Evolutionary conservation across 2,888 invertebrate genomes (phyloP), one percentile per base, ranked within the genome.

Genomic region (Melanchra persicariae): DNA sequence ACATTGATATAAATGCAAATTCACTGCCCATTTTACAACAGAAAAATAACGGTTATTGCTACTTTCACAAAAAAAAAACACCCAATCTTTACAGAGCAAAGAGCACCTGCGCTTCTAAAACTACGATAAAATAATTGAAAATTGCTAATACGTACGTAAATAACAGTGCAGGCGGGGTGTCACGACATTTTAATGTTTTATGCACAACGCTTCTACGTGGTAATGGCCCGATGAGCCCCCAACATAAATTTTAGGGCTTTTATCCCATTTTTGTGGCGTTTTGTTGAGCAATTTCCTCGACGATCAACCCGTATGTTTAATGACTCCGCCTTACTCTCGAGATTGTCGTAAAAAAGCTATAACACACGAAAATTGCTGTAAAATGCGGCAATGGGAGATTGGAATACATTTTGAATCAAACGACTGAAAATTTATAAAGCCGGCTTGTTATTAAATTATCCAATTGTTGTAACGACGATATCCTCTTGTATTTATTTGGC

Each of bases 131-230:
- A 91, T 93, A 93, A 94, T 77, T 94, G 93, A 91, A 93, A 93
- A 93, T 91, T 92, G 91, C 93, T 93, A 92, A 93, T 92, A 90
- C 88, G 87, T 81, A 85, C 90, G 91, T 94, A 93, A 93, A 94
- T 94, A 93, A 93, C 89, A 91, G 82, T 92, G 92, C 93, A 92
- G 87, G 89, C 91, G 88, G 47, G 66, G 87, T 87, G 88, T 89
- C 90, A 86, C 89, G 91, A 93, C 91, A 89, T 91, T 94, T 95
- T 94, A 94, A 95, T 95, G 93, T 93, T 93, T 94, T 93, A 93
- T 94, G 93, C 93, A 93, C 91, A 91, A 88, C 90, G 89, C 88
- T 92, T 92, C 91, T 92, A 92, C 92, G 93, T 94, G 94, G 92
- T 94, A 94, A 95, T 94, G 94, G 94, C 81, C 85, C 90, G 92